Percentiles rank a stretch among this genome's conserved stretches.
phyloP scores from a whole-genome alignment of 2,888 invertebrate genomes.

The Thelaira solivaga region DNA sequence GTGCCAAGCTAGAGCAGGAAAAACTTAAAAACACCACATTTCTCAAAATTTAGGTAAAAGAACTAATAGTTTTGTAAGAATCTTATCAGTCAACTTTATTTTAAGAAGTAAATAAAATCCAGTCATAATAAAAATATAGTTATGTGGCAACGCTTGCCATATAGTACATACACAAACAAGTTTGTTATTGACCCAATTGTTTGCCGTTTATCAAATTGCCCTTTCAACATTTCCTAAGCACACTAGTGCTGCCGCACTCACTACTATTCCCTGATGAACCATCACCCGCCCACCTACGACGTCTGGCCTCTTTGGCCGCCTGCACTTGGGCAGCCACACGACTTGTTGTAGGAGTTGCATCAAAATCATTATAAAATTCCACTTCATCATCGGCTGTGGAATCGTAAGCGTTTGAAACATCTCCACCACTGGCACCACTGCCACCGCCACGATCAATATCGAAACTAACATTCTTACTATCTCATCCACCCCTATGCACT shows the following conservation, averaged over 20 bases:
- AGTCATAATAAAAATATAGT: too few relatives aligned
- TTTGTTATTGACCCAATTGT: too few relatives aligned
- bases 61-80: too few relatives aligned
- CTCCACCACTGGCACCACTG: constrained; percentile 64
- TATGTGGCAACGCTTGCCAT: too few relatives aligned
- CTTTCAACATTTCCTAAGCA: constrained; percentile 22
- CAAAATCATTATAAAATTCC: constrained; percentile 72
- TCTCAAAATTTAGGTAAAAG: too few relatives aligned
- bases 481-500: constrained; percentile 77
- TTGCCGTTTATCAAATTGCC: too few relatives aligned
- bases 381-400: constrained; percentile 72
- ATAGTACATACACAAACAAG: too few relatives aligned
- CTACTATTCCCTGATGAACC: constrained; percentile 70
- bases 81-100: too few relatives aligned
- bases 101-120: too few relatives aligned
- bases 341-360: constrained; percentile 71
- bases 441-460: constrained; percentile 71
- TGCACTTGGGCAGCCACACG: constrained; percentile 74
- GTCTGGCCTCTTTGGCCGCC: constrained; percentile 72
- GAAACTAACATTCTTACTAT: constrained; percentile 77
- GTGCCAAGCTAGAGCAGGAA: too few relatives aligned
- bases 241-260: constrained; percentile 44
- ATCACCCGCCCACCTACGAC: constrained; percentile 72
- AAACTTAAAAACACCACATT: too few relatives aligned
- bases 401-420: constrained; percentile 66